Evolutionary conservation across 1,140 invertebrate species (phyloP), one percentile per base, ranked within the genome.

Genomic region (Oscheius sp.): DNA sequence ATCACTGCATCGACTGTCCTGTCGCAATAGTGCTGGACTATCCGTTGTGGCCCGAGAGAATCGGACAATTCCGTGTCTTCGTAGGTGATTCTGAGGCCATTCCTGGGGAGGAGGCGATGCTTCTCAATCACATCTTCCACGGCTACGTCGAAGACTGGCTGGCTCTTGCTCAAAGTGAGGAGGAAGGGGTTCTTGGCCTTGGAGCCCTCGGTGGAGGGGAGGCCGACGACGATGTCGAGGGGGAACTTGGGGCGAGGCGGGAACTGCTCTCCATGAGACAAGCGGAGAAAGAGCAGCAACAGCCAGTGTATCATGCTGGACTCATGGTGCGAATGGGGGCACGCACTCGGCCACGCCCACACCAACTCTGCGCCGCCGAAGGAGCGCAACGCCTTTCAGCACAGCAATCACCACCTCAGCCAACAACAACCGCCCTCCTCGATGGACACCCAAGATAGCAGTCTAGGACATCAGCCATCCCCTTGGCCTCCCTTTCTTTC

Each of bases 1-100:
- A 95, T 88, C 81, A 95, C 93, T 0, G 91, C 91, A 86, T 95
- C 91, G 89, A 88, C 79, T 74, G 73, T 82, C 34, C 74, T 52
- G 38, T 73, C 68, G 46, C 82, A 84, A 68, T 83, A 84, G 26
- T 75, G 76, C 29, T 83, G 78, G 46, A 83, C 77, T 35, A 84
- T 73, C 45, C 74, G 76, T 63, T 84, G 82, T 13, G 83, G 83
- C 1, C 83, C 82, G 38, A 82, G 61, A 26, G 82, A 80, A 72
- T 84, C 82, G 49, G 72, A 78, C 1, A 83, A 68, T 58, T 78
- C 45, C 23, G 82, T 84, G 75, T 83, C 76, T 42, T 73, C 79
- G 59, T 84, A 83, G 31, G 78, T 78, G 62, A 83, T 70, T 38
- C 52, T 23, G 29, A 83, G 64, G 3, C 78, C 73, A 15, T 68